phyloP scores from a whole-genome alignment of 2,888 invertebrate genomes.

The Drosophila atroscutellata region DNA sequence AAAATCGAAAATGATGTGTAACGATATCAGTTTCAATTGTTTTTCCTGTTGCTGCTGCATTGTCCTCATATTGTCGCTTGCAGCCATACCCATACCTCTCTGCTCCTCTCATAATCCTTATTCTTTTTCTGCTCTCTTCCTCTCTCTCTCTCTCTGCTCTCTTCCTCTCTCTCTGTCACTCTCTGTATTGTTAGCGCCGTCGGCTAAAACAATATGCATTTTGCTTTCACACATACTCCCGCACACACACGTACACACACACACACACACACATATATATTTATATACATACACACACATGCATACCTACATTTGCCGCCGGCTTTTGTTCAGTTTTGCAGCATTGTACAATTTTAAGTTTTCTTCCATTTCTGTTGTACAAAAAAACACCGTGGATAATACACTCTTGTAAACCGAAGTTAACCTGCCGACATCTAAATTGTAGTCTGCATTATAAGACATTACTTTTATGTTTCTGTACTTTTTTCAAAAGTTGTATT shows the following conservation, averaged over 20 bases:
- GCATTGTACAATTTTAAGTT: constrained; percentile 41
- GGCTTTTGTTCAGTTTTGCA: constrained; percentile 41
- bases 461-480: not conserved
- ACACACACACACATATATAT: not conserved
- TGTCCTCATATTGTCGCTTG: not conserved
- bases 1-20: not conserved
- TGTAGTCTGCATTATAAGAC: not conserved
- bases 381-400: constrained; percentile 1
- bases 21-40: constrained; percentile 3
- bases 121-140: not conserved
- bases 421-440: not conserved
- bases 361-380: constrained; percentile 36
- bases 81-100: not conserved
- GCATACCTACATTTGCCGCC: not conserved
- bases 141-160: not conserved
- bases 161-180: not conserved
- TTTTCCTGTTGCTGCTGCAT: constrained; percentile 1
- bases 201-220: constrained; percentile 48
- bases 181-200: constrained; percentile 17
- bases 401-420: not conserved
- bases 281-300: not conserved
- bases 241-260: not conserved
- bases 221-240: constrained; percentile 40
- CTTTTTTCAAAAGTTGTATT: not conserved
- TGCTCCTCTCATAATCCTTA: not conserved